These are phyloP conservation scores for Drosophila fungiperda DNA, from an alignment of 2,888 invertebrate genomes.

Conservation along the genomic window DNA sequence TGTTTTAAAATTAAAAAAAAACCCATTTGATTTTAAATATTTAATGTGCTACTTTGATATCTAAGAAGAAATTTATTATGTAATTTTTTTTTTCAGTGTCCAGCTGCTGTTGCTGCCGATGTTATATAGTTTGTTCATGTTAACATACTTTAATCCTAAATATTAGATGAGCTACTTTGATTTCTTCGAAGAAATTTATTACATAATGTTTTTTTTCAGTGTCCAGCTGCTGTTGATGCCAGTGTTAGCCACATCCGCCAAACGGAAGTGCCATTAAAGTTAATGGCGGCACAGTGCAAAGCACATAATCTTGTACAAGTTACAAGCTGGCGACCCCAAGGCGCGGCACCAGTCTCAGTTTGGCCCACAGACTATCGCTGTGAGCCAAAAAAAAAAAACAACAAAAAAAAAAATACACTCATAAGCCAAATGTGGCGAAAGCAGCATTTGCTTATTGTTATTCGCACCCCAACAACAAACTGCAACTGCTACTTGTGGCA, in stretches of 20 bases:
- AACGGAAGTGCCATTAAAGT: constrained; percentile 81
- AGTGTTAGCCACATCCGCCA: constrained; percentile 68
- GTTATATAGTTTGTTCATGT: no score
- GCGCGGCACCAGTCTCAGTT: constrained; percentile 35
- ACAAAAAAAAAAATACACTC: constrained; percentile 21
- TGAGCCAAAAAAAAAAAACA: constrained; percentile 4
- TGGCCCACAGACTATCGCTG: constrained; percentile 15
- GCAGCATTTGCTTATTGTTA: constrained; percentile 58
- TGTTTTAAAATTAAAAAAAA: no score
- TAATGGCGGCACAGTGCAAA: constrained; percentile 75
- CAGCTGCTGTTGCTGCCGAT: constrained; percentile 13
- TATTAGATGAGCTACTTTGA: background rate
- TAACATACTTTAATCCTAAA: background rate
- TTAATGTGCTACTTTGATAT: background rate
- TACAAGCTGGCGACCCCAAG: constrained; percentile 76
- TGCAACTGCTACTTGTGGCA: constrained; percentile 5
- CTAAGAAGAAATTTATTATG: background rate
- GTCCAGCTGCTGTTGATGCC: constrained; percentile 13
- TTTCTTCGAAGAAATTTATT: background rate
- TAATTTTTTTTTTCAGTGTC: background rate
- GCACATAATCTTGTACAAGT: constrained; percentile 74
- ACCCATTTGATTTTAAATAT: background rate
- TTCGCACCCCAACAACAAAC: background rate
- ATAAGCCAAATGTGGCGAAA: constrained; percentile 69
- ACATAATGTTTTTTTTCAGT: background rate